Conservation (phyloP, 2,113 vertebrate genomes). For the Garra rufa region DNA sequence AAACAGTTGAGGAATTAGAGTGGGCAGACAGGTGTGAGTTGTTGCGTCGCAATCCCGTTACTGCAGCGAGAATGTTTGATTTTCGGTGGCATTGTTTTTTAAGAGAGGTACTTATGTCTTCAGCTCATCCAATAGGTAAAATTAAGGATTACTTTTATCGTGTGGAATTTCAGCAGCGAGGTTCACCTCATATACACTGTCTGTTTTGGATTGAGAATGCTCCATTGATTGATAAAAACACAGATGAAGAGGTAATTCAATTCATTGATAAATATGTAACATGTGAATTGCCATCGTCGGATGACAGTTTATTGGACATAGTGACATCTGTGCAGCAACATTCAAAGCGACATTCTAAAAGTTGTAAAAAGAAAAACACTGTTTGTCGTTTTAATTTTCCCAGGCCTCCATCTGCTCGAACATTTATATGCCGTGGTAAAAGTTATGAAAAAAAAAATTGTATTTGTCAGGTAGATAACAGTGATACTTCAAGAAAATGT, state of each 20-base stretch:
- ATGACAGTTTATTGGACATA: background rate
- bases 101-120: constrained; percentile 1
- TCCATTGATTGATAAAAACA: background rate
- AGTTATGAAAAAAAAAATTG: background rate
- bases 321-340: constrained; percentile 10
- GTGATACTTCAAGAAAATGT: background rate
- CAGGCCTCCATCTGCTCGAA: background rate
- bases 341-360: background rate
- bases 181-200: background rate
- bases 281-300: background rate
- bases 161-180: constrained; percentile 15
- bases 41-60: background rate
- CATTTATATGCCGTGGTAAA: constrained; percentile 1
- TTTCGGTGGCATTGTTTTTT: constrained; percentile 9
- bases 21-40: constrained; percentile 6
- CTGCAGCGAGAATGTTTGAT: constrained; percentile 6
- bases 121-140: constrained; percentile 1
- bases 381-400: constrained; percentile 12
- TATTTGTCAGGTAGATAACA: too few species aligned
- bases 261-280: background rate
- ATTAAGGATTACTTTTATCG: background rate
- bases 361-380: background rate
- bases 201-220: constrained; percentile 20
- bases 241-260: background rate
- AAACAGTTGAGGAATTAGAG: background rate